Evolutionary conservation across 2,113 vertebrate genomes (phyloP), one percentile per base, ranked within the genome.

Genomic region (Solea senegalensis): DNA sequence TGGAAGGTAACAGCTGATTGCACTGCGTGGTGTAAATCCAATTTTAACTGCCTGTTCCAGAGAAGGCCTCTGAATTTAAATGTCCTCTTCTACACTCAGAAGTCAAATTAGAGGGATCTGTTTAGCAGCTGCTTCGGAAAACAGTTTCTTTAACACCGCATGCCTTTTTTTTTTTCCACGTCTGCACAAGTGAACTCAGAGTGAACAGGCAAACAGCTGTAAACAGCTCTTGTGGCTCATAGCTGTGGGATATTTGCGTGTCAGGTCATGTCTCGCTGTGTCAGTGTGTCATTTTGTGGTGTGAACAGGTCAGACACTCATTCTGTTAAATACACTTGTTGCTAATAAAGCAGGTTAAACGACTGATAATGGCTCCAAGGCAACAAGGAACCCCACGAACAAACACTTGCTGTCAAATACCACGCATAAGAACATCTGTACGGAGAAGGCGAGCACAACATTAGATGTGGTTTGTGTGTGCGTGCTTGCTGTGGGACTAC

Each of bases 171-270:
- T 34, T 72, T 39, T 39, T 16, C 55, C 57, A 53, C 14, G n/a
- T 62, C 52, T 0, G 10, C 59, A 27, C 41, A n/a, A 21, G 43
- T 13, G 39, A 16, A 55, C 28, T 65, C 44, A 14, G 71, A 67
- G 26, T 3, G 27, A 65, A 64, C 46, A 10, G 48, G 51, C 62
- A 65, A 53, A 34, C 34, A 34, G 34, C 34, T 34, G 34, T 34
- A 60, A 67, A 52, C 54, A 27, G 69, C 83, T 59, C 34, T 34
- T 34, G 34, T 34, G 3, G 3, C 34, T 76, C 69, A 46, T 67
- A 65, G 83, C 81, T 78, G 84, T 66, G 50, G 74, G 77, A 58
- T 85, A 55, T 83, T 83, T 86, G 63, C 74, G 54, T 69, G 79
- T 44, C 2, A 9, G 57, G 69, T 48, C 69, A 44, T 5, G 53